A percentile compares a stretch with the other conserved stretches of the same genome.
phyloP scores from a whole-genome alignment of 2,113 vertebrate species.

The Colinus virginianus region DNA sequence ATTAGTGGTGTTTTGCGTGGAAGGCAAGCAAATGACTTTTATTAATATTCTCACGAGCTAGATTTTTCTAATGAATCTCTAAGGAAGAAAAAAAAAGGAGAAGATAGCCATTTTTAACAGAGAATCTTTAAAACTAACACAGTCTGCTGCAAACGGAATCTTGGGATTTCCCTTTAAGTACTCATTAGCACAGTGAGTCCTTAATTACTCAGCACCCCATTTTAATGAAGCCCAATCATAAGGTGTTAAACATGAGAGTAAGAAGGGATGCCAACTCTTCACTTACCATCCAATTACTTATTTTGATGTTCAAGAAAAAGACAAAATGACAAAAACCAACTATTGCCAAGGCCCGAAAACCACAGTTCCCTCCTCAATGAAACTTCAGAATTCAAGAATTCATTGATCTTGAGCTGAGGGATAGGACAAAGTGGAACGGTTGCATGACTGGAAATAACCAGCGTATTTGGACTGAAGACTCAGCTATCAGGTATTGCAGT shows the following conservation, averaged over 20 bases:
- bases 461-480: not conserved
- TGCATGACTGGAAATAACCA: not conserved
- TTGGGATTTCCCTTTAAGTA: not conserved
- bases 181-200: not conserved
- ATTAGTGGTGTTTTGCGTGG: rapidly evolving
- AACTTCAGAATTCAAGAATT: not conserved
- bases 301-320: not conserved
- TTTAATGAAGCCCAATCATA: not conserved
- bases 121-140: not conserved
- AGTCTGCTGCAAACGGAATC: not conserved
- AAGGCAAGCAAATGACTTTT: not conserved
- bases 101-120: not conserved
- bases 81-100: not conserved
- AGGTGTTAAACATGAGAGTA: not conserved
- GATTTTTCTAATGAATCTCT: not conserved
- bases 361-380: not conserved
- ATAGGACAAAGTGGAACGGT: not conserved
- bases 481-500: not conserved
- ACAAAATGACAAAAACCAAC: not conserved
- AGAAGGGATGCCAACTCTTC: not conserved
- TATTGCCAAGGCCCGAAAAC: not conserved
- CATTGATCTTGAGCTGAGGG: not conserved
- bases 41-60: not conserved
- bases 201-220: not conserved
- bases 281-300: rapidly evolving